Conservation (phyloP, 1,140 invertebrate genomes). For the Leptinotarsa texana region DNA sequence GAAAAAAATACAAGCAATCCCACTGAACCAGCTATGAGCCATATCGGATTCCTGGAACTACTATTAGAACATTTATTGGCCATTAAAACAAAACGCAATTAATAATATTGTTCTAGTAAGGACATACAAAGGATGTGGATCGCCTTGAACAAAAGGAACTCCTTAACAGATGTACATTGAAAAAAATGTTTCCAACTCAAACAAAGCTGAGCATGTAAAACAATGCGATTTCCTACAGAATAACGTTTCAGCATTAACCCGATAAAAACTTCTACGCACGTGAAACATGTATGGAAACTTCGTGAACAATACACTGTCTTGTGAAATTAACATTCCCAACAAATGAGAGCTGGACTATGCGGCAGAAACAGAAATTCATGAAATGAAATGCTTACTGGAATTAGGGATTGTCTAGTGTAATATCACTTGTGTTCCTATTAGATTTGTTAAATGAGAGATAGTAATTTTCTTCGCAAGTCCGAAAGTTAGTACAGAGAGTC, state of each 20-base stretch:
- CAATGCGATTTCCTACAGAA: not conserved
- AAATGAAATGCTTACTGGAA: too few relatives aligned
- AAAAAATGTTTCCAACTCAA: not conserved
- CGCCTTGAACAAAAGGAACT: conserved; percentile 5
- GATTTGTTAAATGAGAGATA: too few relatives aligned
- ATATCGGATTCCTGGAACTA: not conserved
- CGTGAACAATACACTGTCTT: not conserved
- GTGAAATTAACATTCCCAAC: not conserved
- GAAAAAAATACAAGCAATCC: not conserved
- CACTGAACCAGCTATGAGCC: not conserved
- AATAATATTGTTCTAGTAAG: conserved; percentile 5
- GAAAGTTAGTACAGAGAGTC: too few relatives aligned
- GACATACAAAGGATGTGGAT: conserved; percentile 2
- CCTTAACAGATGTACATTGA: conserved; percentile 1
- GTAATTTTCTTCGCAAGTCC: too few relatives aligned
- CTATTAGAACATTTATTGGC: not conserved
- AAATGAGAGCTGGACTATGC: not conserved
- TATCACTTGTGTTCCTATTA: too few relatives aligned
- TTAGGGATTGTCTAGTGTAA: too few relatives aligned
- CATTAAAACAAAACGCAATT: conserved; percentile 3
- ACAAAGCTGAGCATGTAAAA: conserved; percentile 6
- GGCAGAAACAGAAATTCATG: too few relatives aligned
- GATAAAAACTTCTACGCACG: not conserved
- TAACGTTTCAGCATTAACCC: not conserved
- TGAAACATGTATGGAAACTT: not conserved